Evolutionary conservation across 2,113 vertebrate genomes (phyloP).

Genomic region (Paedocypris sp.): DNA sequence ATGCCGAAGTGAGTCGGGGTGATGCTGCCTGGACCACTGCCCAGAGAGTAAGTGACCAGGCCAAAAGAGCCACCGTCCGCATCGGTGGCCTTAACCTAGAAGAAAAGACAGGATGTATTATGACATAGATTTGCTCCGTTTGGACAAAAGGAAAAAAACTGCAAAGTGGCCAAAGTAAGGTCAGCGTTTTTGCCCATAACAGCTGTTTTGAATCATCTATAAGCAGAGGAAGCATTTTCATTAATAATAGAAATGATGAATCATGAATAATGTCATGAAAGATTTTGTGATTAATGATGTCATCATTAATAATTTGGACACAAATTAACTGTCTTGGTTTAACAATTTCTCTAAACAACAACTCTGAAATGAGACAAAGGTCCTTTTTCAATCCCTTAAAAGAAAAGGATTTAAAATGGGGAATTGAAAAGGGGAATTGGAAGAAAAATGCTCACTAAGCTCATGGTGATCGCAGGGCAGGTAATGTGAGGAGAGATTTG

Average conservation of each 20-base stretch:
- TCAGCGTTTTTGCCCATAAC: slow-evolving; percentile 33
- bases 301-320: too few relatives aligned
- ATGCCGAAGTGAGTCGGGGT: slow-evolving; percentile 73
- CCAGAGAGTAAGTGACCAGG: slow-evolving; percentile 77
- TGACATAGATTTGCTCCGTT: slow-evolving; percentile 24
- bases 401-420: slow-evolving; percentile 3
- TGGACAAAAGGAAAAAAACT: slow-evolving; percentile 18
- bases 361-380: slow-evolving; percentile 8
- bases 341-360: slow-evolving; percentile 15
- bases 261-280: too few relatives aligned
- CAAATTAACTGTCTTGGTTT: too few relatives aligned
- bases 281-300: too few relatives aligned
- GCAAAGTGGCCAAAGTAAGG: slow-evolving; percentile 21
- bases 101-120: slow-evolving; percentile 27
- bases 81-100: slow-evolving; percentile 84
- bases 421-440: too few relatives aligned
- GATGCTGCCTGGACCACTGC: slow-evolving; percentile 64
- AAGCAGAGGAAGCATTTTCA: slow-evolving; percentile 30
- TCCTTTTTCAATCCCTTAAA: neutral
- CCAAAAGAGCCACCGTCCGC: slow-evolving; percentile 81
- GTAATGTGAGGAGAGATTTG: slow-evolving; percentile 31
- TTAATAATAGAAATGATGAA: slow-evolving; percentile 22
- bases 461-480: too few relatives aligned
- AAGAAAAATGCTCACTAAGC: too few relatives aligned
- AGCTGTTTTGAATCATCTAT: slow-evolving; percentile 16